Base-by-base conservation (phyloP, 1,140 invertebrate genomes). In the Zelostemma sp. region DNA sequence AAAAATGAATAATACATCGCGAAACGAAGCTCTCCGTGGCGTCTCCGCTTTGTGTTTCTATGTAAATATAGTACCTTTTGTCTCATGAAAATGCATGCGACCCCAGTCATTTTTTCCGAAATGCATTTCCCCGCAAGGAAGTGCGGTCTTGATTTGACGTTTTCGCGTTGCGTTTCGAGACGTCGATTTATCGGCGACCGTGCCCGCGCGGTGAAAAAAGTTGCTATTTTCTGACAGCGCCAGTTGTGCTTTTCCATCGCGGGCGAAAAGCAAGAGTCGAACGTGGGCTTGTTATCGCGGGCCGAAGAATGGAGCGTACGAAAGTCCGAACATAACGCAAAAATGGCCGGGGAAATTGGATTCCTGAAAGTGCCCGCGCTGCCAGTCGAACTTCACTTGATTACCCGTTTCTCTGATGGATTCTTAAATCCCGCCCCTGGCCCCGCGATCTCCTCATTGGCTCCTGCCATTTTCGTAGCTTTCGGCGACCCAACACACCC, bases 331-430 rank as follows among this genome's bases (percentile, higher is more conserved):
- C 60, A 72, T 67, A 61, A 64, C 56, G 71, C 67, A 74, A 76
- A 74, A 80, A 78, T 80, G 61, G 62, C 61, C 48, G 57, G 53
- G 63, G 77, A 83, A 79, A 83, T 83, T 81, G 81, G 74, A 83
- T 82, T 75, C 70, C 59, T 72, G 68, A 75, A 80, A 81, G 77
- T 81, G 72, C 74, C 70, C 68, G 14, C 35, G 14, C n/a, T 41
- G 40, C 21, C 41, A 43, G 51, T 55, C 33, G 56, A 51, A 54
- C 68, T 73, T 72, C 71, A 67, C 41, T 68, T 78, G 80, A 80
- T 82, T 82, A 82, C 74, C 73, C 75, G 74, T 78, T 80, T 78
- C 66, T 59, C 70, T 80, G 79, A 82, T 82, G 77, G 78, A 79
- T 82, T 82, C 73, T 75, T 77, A 75, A 66, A 73, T 62, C 57